Evolutionary conservation across 2,888 invertebrate genomes (phyloP).

Genomic region (Scaptomyza caliginosa): DNA sequence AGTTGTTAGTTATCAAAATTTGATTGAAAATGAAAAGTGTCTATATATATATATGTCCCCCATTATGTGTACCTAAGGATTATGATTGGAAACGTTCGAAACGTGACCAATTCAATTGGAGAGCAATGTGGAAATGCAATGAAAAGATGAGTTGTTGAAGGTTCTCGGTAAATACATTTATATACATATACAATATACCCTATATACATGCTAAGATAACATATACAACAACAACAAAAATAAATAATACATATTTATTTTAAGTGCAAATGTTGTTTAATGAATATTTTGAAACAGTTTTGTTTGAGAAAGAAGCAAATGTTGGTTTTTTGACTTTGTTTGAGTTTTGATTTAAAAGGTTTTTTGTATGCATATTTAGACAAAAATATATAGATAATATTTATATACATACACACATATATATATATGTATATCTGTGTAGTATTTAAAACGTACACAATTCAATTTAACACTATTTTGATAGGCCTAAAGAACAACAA

Average conservation of each 20-base stretch:
- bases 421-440: slow-evolving; percentile 7
- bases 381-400: slow-evolving; percentile 13
- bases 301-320: neutral
- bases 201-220: slow-evolving; percentile 32
- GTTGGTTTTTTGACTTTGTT: neutral
- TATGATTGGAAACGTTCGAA: slow-evolving; percentile 23
- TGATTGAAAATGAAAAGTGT: slow-evolving; percentile 19
- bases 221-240: slow-evolving; percentile 13
- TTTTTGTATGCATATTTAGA: slow-evolving; percentile 34
- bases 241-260: slow-evolving; percentile 36
- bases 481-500: slow-evolving; percentile 48
- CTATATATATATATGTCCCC: slow-evolving; percentile 22
- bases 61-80: slow-evolving; percentile 13
- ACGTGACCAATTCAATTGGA: slow-evolving; percentile 38
- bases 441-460: slow-evolving; percentile 10
- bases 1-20: slow-evolving; percentile 48
- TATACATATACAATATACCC: slow-evolving; percentile 48
- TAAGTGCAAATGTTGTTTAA: slow-evolving; percentile 35
- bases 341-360: neutral
- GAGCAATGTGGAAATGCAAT: slow-evolving; percentile 68
- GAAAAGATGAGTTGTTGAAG: slow-evolving; percentile 27
- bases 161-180: slow-evolving; percentile 35
- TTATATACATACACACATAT: too few relatives aligned
- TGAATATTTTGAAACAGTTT: slow-evolving; percentile 19
- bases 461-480: slow-evolving; percentile 46